Percentiles rank a stretch among this genome's conserved stretches.
These are phyloP conservation scores for Xanthia togata DNA, from an alignment of 2,888 invertebrate genomes.

Conservation along the genomic window DNA sequence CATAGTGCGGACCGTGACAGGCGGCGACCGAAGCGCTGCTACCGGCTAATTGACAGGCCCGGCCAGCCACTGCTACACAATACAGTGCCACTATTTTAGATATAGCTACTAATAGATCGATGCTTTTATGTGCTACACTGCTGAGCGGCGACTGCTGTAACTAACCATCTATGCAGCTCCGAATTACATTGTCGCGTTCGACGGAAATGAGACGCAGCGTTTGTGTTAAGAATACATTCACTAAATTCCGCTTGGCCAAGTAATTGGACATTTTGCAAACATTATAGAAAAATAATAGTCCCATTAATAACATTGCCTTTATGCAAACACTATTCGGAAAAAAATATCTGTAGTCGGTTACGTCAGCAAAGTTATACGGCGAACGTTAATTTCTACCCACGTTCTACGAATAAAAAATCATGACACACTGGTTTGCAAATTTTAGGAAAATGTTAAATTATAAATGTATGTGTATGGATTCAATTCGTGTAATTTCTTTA, in stretches of 20 bases:
- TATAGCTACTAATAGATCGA: slow-evolving; percentile 65
- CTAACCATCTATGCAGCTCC: slow-evolving; percentile 26
- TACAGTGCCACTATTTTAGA: slow-evolving; percentile 64
- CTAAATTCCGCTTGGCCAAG: slow-evolving; percentile 5
- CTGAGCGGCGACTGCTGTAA: slow-evolving; percentile 26
- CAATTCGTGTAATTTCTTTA: slow-evolving; percentile 75
- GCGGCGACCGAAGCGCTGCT: slow-evolving; percentile 62
- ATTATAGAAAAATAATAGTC: slow-evolving; percentile 41
- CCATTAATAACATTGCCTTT: slow-evolving; percentile 49
- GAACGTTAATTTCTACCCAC: slow-evolving; percentile 56
- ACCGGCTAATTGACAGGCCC: slow-evolving; percentile 76
- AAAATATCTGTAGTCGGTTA: slow-evolving; percentile 42
- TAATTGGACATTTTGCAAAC: slow-evolving; percentile 31
- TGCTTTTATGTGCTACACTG: slow-evolving; percentile 55
- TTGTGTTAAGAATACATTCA: slow-evolving; percentile 24
- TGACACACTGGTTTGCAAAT: slow-evolving; percentile 23
- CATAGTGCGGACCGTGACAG: slow-evolving; percentile 58
- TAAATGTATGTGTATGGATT: slow-evolving; percentile 53
- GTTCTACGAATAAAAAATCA: slow-evolving; percentile 42
- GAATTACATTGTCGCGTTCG: slow-evolving; percentile 29
- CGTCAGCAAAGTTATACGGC: slow-evolving; percentile 47
- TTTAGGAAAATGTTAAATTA: slow-evolving; percentile 27
- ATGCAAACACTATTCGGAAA: slow-evolving; percentile 40
- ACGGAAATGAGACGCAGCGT: slow-evolving; percentile 14
- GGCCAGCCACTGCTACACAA: slow-evolving; percentile 63